A percentile compares a stretch with the other conserved stretches of the same genome.
These are phyloP conservation scores for Argentina silus DNA, from an alignment of 2,797 vertebrate genomes.

Conservation along the genomic window DNA sequence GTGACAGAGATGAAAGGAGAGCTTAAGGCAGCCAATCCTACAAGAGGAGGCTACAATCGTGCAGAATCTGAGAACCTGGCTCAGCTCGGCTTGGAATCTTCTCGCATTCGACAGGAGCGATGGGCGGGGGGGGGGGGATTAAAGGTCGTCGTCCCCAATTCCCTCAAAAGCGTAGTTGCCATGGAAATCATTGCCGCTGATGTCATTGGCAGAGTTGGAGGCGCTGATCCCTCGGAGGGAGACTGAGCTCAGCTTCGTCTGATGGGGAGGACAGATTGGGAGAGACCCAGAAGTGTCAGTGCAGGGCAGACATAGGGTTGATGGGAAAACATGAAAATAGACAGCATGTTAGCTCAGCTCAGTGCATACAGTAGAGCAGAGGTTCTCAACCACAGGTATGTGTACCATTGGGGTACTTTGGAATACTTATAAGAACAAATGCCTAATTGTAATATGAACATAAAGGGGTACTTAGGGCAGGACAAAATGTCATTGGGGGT, in stretches of 20 bases:
- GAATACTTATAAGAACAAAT: too few species aligned
- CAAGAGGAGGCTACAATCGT: constrained; percentile 71
- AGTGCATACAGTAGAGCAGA: too few species aligned
- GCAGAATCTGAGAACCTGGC: constrained; percentile 62
- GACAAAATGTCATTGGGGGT: too few species aligned
- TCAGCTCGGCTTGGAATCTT: constrained; percentile 65
- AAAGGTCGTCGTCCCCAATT: constrained; percentile 98
- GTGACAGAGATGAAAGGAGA: constrained; percentile 38
- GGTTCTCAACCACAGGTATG: too few species aligned
- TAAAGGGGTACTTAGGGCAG: too few species aligned
- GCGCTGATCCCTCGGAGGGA: constrained; percentile 93
- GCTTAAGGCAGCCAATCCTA: constrained; percentile 68
- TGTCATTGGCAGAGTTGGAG: constrained; percentile 87
- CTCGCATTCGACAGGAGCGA: constrained; percentile 49
- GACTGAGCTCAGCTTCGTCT: constrained; percentile 97
- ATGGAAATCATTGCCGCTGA: constrained; percentile 90
- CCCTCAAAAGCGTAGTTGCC: constrained; percentile 99
- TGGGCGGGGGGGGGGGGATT: constrained; percentile 46
- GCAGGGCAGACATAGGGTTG: background rate
- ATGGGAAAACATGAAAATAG: background rate
- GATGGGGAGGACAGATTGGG: constrained; percentile 6
- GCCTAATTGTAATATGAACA: too few species aligned
- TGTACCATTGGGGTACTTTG: too few species aligned
- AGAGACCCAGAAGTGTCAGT: background rate
- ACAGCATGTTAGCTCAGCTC: too few species aligned